Conservation (phyloP, 2,888 invertebrate genomes). For the Drosophila ezoana region DNA sequence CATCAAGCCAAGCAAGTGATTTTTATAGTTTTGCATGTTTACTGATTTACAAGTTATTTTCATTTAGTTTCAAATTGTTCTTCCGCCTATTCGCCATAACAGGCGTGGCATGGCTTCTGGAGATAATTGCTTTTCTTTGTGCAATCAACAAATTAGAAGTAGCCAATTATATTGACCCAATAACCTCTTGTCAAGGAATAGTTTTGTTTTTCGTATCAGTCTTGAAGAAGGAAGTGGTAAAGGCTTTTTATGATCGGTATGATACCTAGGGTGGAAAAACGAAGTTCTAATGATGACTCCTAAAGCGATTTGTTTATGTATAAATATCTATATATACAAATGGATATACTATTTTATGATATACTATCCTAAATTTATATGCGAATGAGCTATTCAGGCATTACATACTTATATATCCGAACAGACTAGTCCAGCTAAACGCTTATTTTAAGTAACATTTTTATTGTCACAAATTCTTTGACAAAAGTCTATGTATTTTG, state of each 20-base stretch:
- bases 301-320: too few species aligned
- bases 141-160: not conserved
- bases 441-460: too few species aligned
- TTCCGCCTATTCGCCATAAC: conserved; percentile 92
- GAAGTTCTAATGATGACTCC: too few species aligned
- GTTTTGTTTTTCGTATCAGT: conserved; percentile 52
- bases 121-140: conserved; percentile 89
- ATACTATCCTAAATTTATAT: too few species aligned
- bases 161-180: not conserved
- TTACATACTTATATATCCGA: too few species aligned
- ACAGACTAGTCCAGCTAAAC: too few species aligned
- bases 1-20: conserved; percentile 15
- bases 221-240: conserved; percentile 38
- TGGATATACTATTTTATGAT: too few species aligned
- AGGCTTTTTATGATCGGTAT: conserved; percentile 43
- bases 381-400: too few species aligned
- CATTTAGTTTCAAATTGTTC: conserved; percentile 87
- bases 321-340: too few species aligned
- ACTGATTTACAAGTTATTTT: too few species aligned
- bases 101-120: conserved; percentile 93
- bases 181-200: conserved; percentile 48
- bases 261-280: not conserved
- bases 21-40: not conserved
- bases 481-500: too few species aligned
- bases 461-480: too few species aligned